Percentiles rank a stretch among this genome's conserved stretches.
phyloP scores from a whole-genome alignment of 1,140 invertebrate species.

The Dendrolimus punctatus region DNA sequence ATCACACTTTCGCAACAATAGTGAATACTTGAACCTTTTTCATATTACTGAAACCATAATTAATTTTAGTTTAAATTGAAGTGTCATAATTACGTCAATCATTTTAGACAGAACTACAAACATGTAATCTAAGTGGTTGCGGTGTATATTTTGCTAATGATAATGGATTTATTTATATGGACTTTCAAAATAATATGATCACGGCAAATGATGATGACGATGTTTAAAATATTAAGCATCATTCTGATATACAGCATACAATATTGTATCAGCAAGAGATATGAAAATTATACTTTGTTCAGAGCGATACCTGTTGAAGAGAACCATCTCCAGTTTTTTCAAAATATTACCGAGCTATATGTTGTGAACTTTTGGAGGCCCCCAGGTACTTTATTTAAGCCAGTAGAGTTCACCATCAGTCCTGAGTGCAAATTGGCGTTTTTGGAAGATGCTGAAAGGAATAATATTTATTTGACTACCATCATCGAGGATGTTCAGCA shows the following conservation, averaged over 20 bases:
- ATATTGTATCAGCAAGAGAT: constrained; percentile 24
- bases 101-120: no score
- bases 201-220: neutral
- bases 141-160: neutral
- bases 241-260: constrained; percentile 4
- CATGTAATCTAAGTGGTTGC: constrained; percentile 16
- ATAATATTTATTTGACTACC: constrained; percentile 31
- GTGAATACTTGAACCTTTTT: no score
- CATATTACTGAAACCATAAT: no score
- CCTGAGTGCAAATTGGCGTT: constrained; percentile 29
- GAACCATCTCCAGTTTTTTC: constrained; percentile 32
- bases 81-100: no score
- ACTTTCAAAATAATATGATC: no score
- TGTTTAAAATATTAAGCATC: neutral
- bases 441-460: constrained; percentile 15
- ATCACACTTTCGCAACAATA: no score
- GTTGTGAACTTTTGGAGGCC: constrained; percentile 38
- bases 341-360: constrained; percentile 29
- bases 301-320: constrained; percentile 32
- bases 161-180: no score
- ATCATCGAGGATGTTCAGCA: constrained; percentile 41
- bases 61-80: no score
- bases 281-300: constrained; percentile 39
- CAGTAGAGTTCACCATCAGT: constrained; percentile 35
- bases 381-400: constrained; percentile 26